Base-by-base conservation (phyloP, 1,140 invertebrate species). In the Adoxophyes honmai region DNA sequence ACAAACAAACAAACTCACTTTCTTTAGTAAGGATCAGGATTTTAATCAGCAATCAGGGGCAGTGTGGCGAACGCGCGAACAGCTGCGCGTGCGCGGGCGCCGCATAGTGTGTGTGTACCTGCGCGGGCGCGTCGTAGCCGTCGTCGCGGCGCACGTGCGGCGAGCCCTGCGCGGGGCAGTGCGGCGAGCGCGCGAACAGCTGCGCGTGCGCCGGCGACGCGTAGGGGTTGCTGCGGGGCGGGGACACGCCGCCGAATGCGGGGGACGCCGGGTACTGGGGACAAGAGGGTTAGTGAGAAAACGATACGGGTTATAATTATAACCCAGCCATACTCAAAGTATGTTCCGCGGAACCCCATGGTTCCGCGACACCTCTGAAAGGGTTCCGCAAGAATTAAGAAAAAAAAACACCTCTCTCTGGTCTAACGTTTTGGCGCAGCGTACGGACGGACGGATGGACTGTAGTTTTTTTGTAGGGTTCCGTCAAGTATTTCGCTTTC, bases 261-360 rank as follows among this genome's bases (percentile, higher is more conserved):
- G 75, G 81, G 34, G 72, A 78, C 53, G 66, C 69, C 62, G 75
- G 84, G 69, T 68, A 87, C 76, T 70, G 78, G 55, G 0, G 58
- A 62, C 35, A 59, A 66, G 0, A 42, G n/a, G n/a, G n/a, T n/a
- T n/a, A n/a, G n/a, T 1, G 8, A 16, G n/a, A 36, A 11, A 37
- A 37, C 3, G n/a, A 13, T 37, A 36, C 35, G 4, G 0, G 0
- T 36, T 36, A 9, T 36, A 0, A 9, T n/a, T n/a, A n/a, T n/a
- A n/a, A n/a, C n/a, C n/a, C n/a, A n/a, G n/a, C n/a, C n/a, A n/a
- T n/a, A n/a, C n/a, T n/a, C n/a, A n/a, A n/a, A n/a, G n/a, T n/a
- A n/a, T n/a, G n/a, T n/a, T n/a, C n/a, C n/a, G n/a, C n/a, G n/a
- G n/a, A n/a, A n/a, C n/a, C n/a, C n/a, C n/a, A n/a, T n/a, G n/a